Conservation (phyloP, 2,797 vertebrate species). For the Gadopsis bispinosus region DNA sequence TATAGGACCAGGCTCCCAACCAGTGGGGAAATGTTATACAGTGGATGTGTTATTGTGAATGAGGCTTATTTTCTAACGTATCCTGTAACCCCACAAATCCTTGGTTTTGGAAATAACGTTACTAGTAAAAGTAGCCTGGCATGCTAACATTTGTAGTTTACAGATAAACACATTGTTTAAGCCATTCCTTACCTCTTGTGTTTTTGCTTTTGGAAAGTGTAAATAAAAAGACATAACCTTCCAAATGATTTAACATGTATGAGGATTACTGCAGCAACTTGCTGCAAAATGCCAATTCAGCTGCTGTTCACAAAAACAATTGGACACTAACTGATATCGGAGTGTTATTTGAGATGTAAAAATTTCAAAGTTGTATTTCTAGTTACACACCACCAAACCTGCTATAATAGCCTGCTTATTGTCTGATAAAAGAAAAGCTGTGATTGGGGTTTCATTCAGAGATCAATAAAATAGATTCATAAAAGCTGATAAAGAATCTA, state of each 20-base stretch:
- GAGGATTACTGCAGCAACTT: too few relatives aligned
- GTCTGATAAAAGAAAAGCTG: background rate
- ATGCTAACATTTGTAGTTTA: too few relatives aligned
- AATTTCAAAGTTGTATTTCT: background rate
- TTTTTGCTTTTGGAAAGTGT: background rate
- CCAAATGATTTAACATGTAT: background rate
- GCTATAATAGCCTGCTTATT: background rate
- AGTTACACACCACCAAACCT: background rate
- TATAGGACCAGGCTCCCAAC: background rate
- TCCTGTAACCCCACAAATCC: too few relatives aligned
- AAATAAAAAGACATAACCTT: background rate
- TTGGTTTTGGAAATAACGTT: background rate
- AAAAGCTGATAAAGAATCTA: background rate
- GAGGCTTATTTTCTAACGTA: background rate
- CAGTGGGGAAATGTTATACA: too few relatives aligned
- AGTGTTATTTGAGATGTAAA: background rate
- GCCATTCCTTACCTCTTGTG: background rate
- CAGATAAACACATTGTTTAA: background rate
- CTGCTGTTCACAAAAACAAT: background rate
- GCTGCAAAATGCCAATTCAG: background rate
- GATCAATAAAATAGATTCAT: background rate
- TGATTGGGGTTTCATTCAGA: background rate
- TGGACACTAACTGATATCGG: background rate
- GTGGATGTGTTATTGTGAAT: background rate
- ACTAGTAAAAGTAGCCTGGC: too few relatives aligned